Base-by-base conservation (phyloP, 2,113 vertebrate genomes). In the Anarhynchus alexandrinus region DNA sequence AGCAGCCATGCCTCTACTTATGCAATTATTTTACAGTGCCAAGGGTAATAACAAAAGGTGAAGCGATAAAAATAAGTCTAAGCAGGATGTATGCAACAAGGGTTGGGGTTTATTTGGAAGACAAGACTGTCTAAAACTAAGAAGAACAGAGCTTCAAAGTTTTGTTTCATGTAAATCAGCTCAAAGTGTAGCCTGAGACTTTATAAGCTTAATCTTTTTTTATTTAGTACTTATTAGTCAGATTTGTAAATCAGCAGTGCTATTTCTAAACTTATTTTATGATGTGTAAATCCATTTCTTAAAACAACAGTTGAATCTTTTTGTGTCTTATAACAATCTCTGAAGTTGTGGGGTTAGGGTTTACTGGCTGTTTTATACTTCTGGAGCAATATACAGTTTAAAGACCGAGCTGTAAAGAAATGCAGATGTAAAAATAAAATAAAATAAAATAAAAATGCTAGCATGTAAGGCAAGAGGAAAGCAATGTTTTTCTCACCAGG, bases 381-480 rank as follows among this genome's bases (percentile, higher is more conserved):
- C 92, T 76, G 30, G 62, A 67, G 45, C 71, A 54, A 78, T 18
- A 62, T 2, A 64, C 20, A 62, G 15, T 38, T 82, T 73, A 59
- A 86, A 82, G 40, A 78, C 43, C 25, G 49, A 81, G 14, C 29
- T 57, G 64, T 57, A 94, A 95, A 95, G 43, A 93, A 91, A 94
- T 64, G 15, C 65, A 70, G 51, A 57, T 74, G 6, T 70, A 10
- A 26, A 49, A 59, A 91, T 70, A 10, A 26, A 49, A 59, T 88
- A 61, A 47, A 61, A 47, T 43, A 47, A 42, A 25, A 69, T 12
- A 10, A 51, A 62, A n/a, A 54, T 43, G 22, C 65, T 43, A 59
- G 29, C 42, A 74, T 88, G 73, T 90, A 77, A 84, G 72, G 61
- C 90, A 82, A 91, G 42, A 70, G 51, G 21, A 95, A 91, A 96